These are phyloP conservation scores for Lithophane socia DNA, from an alignment of 2,888 invertebrate genomes.

Conservation along the genomic window DNA sequence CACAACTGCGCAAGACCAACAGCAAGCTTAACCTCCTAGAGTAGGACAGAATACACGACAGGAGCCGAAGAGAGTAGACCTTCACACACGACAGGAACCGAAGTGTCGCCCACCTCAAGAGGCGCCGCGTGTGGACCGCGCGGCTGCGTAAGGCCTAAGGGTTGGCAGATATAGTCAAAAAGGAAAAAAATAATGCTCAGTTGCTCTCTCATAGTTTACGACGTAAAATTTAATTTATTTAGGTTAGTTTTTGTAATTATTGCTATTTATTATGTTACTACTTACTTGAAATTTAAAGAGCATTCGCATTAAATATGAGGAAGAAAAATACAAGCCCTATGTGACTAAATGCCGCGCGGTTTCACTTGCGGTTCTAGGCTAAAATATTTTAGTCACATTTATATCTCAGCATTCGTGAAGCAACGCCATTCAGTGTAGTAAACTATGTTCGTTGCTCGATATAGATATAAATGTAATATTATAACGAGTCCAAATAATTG, in stretches of 20 bases:
- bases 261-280: constrained; percentile 63
- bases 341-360: constrained; percentile 58
- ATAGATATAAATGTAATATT: constrained; percentile 50
- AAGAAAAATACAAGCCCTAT: constrained; percentile 33
- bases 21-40: constrained; percentile 96
- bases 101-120: constrained; percentile 48
- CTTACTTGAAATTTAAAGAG: constrained; percentile 42
- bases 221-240: constrained; percentile 62
- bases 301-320: constrained; percentile 32
- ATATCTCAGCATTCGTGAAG: constrained; percentile 57
- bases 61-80: constrained; percentile 81
- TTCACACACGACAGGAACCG: constrained; percentile 9
- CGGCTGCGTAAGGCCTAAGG: constrained; percentile 49
- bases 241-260: constrained; percentile 61
- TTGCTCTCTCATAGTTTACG: constrained; percentile 39
- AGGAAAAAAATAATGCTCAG: constrained; percentile 55
- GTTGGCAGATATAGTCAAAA: constrained; percentile 60
- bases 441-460: constrained; percentile 70
- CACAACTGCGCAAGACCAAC: constrained; percentile 96
- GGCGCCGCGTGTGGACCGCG: constrained; percentile 61
- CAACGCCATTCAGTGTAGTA: constrained; percentile 75
- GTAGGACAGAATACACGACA: constrained; percentile 62
- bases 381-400: constrained; percentile 49
- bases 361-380: constrained; percentile 42
- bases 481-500: constrained; percentile 65